Percentiles rank a stretch among this genome's conserved stretches.
Conservation (phyloP, 1,140 invertebrate genomes). For the Diploscapter pachys region DNA sequence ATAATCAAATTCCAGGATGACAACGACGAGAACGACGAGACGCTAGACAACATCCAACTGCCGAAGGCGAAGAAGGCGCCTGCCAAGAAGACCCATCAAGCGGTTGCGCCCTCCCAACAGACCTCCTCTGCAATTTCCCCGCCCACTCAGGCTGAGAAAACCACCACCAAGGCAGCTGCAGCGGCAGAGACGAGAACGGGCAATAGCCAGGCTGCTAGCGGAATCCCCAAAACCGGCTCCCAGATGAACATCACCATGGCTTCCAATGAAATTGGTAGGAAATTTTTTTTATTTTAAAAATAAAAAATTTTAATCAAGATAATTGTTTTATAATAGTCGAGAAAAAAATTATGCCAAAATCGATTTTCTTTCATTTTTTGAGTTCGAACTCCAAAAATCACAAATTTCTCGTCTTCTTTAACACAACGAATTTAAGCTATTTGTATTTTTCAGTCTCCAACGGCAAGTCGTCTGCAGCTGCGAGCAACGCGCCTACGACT, state of each 20-base stretch:
- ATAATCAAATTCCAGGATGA: neutral
- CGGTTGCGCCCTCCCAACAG: neutral
- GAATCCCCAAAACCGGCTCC: too few relatives aligned
- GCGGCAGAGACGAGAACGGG: neutral
- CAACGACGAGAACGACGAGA: constrained; percentile 17
- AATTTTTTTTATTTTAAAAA: too few relatives aligned
- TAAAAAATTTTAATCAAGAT: too few relatives aligned
- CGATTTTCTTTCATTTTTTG: too few relatives aligned
- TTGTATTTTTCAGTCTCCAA: neutral
- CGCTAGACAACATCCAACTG: constrained; percentile 18
- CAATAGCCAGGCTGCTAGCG: neutral
- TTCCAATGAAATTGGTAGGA: too few relatives aligned
- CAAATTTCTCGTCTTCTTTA: neutral
- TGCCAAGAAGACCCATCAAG: constrained; percentile 2
- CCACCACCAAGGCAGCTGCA: neutral
- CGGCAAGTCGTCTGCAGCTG: neutral
- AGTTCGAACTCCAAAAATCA: too few relatives aligned
- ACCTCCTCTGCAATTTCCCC: neutral
- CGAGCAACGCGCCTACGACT: neutral
- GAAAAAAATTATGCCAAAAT: too few relatives aligned
- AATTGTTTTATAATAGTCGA: too few relatives aligned
- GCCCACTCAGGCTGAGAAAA: neutral
- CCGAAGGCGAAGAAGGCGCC: neutral
- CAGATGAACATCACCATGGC: too few relatives aligned
- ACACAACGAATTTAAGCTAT: neutral